Evolutionary conservation across 2,888 invertebrate genomes (phyloP).

Genomic region (Myopa tessellatipennis): DNA sequence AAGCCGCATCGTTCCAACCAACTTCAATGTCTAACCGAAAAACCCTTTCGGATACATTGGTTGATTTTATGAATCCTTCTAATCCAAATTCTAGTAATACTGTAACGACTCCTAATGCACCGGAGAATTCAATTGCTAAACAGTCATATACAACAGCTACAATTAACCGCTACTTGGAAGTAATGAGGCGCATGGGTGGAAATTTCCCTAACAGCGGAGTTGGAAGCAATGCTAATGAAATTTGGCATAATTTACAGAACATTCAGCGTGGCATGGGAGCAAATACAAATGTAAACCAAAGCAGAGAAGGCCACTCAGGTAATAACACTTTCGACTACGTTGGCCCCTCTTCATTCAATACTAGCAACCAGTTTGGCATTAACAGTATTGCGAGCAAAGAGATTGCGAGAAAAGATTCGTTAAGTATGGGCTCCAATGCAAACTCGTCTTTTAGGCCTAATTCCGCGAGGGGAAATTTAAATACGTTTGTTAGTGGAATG

Average conservation of each 20-base stretch:
- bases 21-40: constrained; percentile 46
- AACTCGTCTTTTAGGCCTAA: neutral
- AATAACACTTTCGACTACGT: neutral
- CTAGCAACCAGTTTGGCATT: constrained; percentile 4
- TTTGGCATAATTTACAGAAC: constrained; percentile 32
- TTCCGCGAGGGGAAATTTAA: neutral
- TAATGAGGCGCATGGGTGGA: constrained; percentile 32
- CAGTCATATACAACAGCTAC: constrained; percentile 34
- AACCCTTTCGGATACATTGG: constrained; percentile 53
- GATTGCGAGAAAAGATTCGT: neutral
- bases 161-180: constrained; percentile 27
- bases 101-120: constrained; percentile 22
- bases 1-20: neutral
- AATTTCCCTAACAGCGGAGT: constrained; percentile 16
- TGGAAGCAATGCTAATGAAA: constrained; percentile 14
- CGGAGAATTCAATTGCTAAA: constrained; percentile 39
- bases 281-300: constrained; percentile 10
- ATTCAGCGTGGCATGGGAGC: constrained; percentile 26
- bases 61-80: constrained; percentile 51
- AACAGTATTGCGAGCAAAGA: constrained; percentile 8
- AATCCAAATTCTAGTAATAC: constrained; percentile 22
- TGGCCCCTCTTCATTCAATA: constrained; percentile 1
- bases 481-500: constrained; percentile 10
- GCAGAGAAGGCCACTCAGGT: neutral
- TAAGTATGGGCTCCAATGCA: neutral